phyloP scores from a whole-genome alignment of 2,797 vertebrate genomes.

The Chloroceryle inda region DNA sequence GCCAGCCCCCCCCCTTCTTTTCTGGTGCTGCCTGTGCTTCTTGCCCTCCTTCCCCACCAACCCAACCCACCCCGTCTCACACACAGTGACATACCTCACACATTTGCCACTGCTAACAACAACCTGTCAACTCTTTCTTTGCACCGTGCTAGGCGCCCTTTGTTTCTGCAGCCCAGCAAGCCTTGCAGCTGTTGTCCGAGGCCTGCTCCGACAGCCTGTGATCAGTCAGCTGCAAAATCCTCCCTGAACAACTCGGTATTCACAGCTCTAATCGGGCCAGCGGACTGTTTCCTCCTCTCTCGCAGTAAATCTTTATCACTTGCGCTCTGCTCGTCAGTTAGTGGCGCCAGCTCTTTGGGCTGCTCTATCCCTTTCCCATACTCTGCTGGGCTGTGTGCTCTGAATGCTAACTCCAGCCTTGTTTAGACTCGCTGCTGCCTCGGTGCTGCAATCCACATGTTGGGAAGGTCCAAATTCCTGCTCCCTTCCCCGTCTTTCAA shows the following conservation, averaged over 20 bases:
- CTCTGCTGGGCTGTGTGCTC: conserved; percentile 67
- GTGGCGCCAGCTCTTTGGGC: conserved; percentile 85
- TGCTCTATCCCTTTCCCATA: conserved; percentile 76
- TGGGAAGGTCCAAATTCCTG: neutral
- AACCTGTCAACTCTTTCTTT: conserved; percentile 85
- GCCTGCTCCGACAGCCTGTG: conserved; percentile 85
- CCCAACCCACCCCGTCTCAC: conserved; percentile 53
- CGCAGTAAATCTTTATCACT: conserved; percentile 86
- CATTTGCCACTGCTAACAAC: conserved; percentile 86
- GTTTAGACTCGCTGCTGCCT: neutral
- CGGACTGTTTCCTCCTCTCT: conserved; percentile 80
- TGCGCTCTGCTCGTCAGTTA: conserved; percentile 76
- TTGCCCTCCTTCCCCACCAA: conserved; percentile 37
- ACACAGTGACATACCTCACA: conserved; percentile 83
- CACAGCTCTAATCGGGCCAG: conserved; percentile 84
- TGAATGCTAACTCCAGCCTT: conserved; percentile 73
- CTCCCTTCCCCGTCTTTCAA: neutral
- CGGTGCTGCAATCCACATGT: neutral
- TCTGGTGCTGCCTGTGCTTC: conserved; percentile 15
- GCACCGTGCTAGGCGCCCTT: conserved; percentile 82
- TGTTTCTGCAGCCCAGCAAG: conserved; percentile 81
- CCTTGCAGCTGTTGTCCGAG: conserved; percentile 89
- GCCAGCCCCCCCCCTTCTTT: fast-evolving
- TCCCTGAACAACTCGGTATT: conserved; percentile 85
- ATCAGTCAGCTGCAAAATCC: conserved; percentile 90